A percentile compares a stretch with the other conserved stretches of the same genome.
Conservation (phyloP, 1,140 invertebrate genomes). For the Theocolax elegans region DNA sequence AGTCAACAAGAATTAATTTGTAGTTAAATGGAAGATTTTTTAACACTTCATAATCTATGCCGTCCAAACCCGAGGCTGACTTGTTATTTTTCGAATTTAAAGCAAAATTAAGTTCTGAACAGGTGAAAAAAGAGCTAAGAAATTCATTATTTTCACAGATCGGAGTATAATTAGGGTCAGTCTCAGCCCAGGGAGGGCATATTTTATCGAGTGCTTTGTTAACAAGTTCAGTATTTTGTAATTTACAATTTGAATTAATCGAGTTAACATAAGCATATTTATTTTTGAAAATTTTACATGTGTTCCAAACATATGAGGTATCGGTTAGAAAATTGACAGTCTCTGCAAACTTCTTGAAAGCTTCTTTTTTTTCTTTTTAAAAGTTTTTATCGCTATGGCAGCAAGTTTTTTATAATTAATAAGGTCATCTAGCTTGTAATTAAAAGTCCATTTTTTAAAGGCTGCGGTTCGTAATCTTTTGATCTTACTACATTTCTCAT, state of each 20-base stretch:
- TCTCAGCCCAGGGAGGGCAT: neutral
- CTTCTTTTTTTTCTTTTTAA: neutral
- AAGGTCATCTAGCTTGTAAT: neutral
- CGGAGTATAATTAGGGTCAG: no score
- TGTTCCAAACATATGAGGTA: neutral
- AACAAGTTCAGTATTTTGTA: neutral
- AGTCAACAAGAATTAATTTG: no score
- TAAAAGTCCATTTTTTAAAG: neutral
- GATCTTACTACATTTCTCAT: neutral
- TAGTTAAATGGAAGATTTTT: no score
- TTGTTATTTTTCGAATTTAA: no score
- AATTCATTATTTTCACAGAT: no score
- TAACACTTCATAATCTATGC: no score
- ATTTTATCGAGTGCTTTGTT: neutral
- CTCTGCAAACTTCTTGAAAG: neutral
- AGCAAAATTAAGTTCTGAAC: no score
- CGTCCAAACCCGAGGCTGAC: no score
- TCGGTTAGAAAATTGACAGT: neutral
- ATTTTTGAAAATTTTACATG: conserved; percentile 7
- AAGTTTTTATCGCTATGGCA: neutral
- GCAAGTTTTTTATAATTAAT: neutral
- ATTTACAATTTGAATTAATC: neutral
- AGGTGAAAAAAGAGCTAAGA: no score
- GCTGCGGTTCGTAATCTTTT: conserved; percentile 1
- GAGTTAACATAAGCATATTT: neutral